These are phyloP conservation scores for Himalopsyche japonica DNA, from an alignment of 2,888 invertebrate species.

Conservation along the genomic window DNA sequence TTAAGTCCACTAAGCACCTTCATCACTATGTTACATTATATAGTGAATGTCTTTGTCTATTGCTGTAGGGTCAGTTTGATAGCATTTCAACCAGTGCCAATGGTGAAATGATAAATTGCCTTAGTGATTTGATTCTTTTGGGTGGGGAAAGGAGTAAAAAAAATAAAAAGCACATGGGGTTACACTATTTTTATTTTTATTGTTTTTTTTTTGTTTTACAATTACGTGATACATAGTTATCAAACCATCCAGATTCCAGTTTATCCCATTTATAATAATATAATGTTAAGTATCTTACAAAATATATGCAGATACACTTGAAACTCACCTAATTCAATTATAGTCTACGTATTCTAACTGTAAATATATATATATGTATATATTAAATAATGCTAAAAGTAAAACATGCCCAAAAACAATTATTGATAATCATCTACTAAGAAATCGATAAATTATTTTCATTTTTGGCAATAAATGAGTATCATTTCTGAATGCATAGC, in stretches of 20 bases:
- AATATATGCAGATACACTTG: constrained; percentile 36
- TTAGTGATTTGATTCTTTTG: not conserved
- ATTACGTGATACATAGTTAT: constrained; percentile 41
- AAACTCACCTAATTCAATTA: constrained; percentile 38
- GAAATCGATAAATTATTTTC: constrained; percentile 37
- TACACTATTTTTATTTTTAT: constrained; percentile 40
- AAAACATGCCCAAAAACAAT: constrained; percentile 41
- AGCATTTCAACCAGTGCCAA: too few relatives aligned
- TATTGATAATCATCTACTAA: constrained; percentile 36
- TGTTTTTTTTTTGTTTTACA: constrained; percentile 28
- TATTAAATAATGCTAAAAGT: constrained; percentile 39
- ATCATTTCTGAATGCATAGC: constrained; percentile 60
- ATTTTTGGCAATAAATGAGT: constrained; percentile 64
- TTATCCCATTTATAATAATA: constrained; percentile 39
- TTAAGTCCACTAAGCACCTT: too few relatives aligned
- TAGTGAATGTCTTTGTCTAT: too few relatives aligned
- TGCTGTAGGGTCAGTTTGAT: too few relatives aligned
- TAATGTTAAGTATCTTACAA: constrained; percentile 40
- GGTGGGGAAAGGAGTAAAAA: not conserved
- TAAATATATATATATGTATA: constrained; percentile 34
- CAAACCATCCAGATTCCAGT: constrained; percentile 41
- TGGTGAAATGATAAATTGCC: too few relatives aligned
- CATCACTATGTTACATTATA: too few relatives aligned
- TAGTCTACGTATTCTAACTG: constrained; percentile 36
- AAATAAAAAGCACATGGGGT: constrained; percentile 16